Percentiles rank a stretch among this genome's conserved stretches.
These are phyloP conservation scores for Diacarnus erythraeanus DNA, from an alignment of 37 sponge, comb jelly and placozoan species.

Conservation along the genomic window DNA sequence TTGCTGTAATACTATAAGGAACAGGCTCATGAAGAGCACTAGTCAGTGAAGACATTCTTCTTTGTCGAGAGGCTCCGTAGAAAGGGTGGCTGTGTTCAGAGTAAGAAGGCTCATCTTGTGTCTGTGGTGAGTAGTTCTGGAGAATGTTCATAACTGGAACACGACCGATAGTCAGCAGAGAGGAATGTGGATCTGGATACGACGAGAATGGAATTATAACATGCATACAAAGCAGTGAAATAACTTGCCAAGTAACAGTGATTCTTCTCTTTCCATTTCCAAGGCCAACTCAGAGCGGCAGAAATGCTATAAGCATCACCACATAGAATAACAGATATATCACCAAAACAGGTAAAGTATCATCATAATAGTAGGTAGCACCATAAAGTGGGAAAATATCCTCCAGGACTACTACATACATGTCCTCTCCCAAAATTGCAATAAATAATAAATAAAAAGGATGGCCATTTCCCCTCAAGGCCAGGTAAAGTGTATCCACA, in stretches of 20 bases:
- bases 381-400: too few relatives aligned
- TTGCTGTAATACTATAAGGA: constrained; percentile 8
- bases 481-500: neutral
- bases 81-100: neutral
- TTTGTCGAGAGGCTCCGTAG: neutral
- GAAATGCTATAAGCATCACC: constrained; percentile 13
- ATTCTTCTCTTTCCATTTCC: constrained; percentile 51
- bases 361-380: too few relatives aligned
- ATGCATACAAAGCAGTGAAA: neutral
- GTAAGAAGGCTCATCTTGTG: neutral
- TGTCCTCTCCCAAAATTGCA: too few relatives aligned
- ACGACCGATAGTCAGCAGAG: constrained; percentile 48
- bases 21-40: neutral
- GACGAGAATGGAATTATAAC: neutral
- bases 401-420: too few relatives aligned
- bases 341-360: neutral
- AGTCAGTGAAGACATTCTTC: neutral
- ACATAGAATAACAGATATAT: neutral
- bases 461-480: too few relatives aligned
- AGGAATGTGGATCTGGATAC: constrained; percentile 46
- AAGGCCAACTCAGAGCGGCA: constrained; percentile 35
- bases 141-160: constrained; percentile 44
- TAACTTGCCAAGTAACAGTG: constrained; percentile 26
- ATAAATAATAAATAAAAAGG: too few relatives aligned
- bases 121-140: neutral